Percentiles rank a stretch among this genome's conserved stretches.
phyloP scores from a whole-genome alignment of 2,888 invertebrate genomes.

The Deroplatys truncata region DNA sequence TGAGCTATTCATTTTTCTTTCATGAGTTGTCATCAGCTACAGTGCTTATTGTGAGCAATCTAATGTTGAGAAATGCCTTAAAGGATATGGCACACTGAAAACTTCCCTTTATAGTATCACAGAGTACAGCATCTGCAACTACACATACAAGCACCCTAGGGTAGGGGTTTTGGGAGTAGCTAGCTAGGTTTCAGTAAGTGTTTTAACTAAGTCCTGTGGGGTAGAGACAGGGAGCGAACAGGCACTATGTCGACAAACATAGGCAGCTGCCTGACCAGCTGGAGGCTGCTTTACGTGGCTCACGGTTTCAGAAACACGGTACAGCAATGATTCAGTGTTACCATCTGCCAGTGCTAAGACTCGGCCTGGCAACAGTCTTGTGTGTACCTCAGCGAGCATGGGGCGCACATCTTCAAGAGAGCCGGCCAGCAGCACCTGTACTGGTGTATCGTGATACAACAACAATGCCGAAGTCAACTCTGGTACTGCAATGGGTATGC shows the following conservation, averaged over 20 bases:
- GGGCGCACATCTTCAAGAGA: background rate
- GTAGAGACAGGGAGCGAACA: slow-evolving; percentile 72
- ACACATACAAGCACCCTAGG: background rate
- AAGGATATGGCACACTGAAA: background rate
- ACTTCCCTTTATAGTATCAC: background rate
- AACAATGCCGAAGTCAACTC: slow-evolving; percentile 67
- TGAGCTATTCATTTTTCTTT: background rate
- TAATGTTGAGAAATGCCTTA: background rate
- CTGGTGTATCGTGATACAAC: slow-evolving; percentile 63
- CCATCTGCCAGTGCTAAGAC: slow-evolving; percentile 60
- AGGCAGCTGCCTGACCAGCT: slow-evolving; percentile 64
- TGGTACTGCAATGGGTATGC: slow-evolving; percentile 66
- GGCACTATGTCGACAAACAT: slow-evolving; percentile 71
- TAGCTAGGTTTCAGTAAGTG: slow-evolving; percentile 36
- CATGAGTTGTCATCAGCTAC: background rate
- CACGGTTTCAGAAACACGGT: slow-evolving; percentile 42
- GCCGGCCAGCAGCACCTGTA: slow-evolving; percentile 55
- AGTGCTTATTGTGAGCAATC: background rate
- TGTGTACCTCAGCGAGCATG: slow-evolving; percentile 56
- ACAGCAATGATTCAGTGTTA: slow-evolving; percentile 41
- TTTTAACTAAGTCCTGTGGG: slow-evolving; percentile 56
- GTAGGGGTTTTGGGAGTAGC: background rate
- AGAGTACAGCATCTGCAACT: background rate
- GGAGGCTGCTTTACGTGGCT: slow-evolving; percentile 49
- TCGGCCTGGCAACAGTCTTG: slow-evolving; percentile 62